Conservation (phyloP, 2,113 vertebrate species). For the Chlamydotis undulata region DNA sequence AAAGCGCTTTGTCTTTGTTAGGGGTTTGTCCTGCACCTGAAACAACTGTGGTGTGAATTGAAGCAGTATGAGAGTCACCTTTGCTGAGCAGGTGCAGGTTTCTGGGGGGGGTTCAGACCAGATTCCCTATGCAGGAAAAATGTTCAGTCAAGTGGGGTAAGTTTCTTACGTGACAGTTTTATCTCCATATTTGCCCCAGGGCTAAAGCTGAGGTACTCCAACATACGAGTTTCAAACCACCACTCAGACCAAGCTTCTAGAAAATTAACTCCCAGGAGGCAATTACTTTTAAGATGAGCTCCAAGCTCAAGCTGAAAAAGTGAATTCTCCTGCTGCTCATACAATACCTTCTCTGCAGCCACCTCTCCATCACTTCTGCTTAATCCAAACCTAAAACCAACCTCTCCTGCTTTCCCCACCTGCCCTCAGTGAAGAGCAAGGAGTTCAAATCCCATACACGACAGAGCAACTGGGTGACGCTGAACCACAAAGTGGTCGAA, state of each 20-base stretch:
- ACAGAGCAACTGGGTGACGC: neutral
- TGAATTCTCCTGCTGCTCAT: neutral
- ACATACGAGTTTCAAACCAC: neutral
- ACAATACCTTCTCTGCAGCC: neutral
- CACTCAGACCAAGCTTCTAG: neutral
- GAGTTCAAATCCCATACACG: neutral
- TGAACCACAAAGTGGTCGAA: neutral
- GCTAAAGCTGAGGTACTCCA: neutral
- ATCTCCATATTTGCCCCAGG: neutral
- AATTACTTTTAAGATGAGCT: neutral
- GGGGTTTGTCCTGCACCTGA: neutral
- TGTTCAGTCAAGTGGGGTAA: neutral
- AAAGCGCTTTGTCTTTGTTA: neutral
- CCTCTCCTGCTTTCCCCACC: neutral
- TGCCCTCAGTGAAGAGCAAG: neutral
- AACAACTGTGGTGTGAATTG: neutral
- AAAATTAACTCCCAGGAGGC: neutral
- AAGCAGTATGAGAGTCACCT: neutral
- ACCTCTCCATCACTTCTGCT: neutral
- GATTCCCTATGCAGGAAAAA: neutral
- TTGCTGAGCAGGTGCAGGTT: neutral
- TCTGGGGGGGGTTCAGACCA: neutral
- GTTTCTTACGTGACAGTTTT: rapidly evolving
- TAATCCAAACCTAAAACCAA: neutral
- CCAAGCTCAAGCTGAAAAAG: neutral